Evolutionary conservation across 2,797 vertebrate species (phyloP).

Genomic region (Orientallactaga sibirica): DNA sequence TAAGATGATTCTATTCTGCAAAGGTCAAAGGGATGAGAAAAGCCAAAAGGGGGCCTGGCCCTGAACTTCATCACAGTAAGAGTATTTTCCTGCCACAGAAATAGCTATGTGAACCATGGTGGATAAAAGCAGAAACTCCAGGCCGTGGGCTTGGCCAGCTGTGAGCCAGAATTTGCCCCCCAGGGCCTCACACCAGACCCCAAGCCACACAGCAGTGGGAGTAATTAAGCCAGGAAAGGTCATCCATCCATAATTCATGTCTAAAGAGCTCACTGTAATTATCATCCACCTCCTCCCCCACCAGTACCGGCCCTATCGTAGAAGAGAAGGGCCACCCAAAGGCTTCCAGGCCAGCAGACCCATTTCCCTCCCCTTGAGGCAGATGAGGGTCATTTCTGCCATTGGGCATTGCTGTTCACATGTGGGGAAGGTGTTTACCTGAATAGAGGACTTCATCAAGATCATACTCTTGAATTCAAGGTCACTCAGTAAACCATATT

Average conservation of each 20-base stretch:
- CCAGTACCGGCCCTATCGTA: not conserved
- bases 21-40: constrained; percentile 76
- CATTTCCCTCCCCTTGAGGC: no score
- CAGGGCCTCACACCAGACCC: not conserved
- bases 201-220: constrained; percentile 59
- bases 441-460: not conserved
- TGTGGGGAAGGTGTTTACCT: not conserved
- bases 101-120: not conserved
- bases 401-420: not conserved
- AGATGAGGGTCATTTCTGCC: not conserved
- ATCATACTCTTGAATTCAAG: not conserved
- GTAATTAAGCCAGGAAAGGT: constrained; percentile 83
- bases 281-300: not conserved
- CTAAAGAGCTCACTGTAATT: constrained; percentile 49
- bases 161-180: constrained; percentile 47
- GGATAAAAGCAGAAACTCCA: constrained; percentile 71
- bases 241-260: constrained; percentile 83
- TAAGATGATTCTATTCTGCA: constrained; percentile 19
- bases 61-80: constrained; percentile 70
- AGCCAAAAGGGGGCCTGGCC: not conserved
- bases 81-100: constrained; percentile 40
- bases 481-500: not conserved
- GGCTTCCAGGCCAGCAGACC: not conserved
- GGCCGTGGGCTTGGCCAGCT: constrained; percentile 37
- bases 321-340: not conserved